Base-by-base conservation (phyloP, 2,113 vertebrate species). In the Pleuronectes platessa region DNA sequence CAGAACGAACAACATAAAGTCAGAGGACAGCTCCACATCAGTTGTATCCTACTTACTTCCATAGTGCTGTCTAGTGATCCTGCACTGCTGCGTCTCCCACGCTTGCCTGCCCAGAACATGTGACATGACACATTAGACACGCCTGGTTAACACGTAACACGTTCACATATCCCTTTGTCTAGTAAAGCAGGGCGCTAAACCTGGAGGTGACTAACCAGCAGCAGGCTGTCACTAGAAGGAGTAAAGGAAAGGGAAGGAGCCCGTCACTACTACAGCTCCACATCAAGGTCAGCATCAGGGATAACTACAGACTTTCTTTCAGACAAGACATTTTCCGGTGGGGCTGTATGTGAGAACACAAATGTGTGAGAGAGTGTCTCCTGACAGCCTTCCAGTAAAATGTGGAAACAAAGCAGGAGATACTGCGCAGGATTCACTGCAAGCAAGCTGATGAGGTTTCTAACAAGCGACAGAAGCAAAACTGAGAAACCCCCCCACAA, bases 11-110 rank as follows among this genome's bases (percentile, higher is more conserved):
- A 94, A 79, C 67, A 60, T 53, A 63, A 56, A 83, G 40, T 42
- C 40, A 42, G 40, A 94, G 91, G 95, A 94, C 94, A 92, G 94
- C 96, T 90, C 90, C 86, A 92, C 90, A 54, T 88, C 92, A 84
- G 92, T 86, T 79, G 88, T 93, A 90, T 95, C 95, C 96, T 95
- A 98, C 96, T 99, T 99, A 99, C 98, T 97, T 99, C 97, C 96
- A 99, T 97, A 97, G 97, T 98, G 97, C 97, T 99, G 96, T 99
- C 97, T 98, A 99, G 97, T 93, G 97, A 99, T 99, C 98, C 97
- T 94, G 97, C 97, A 96, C 98, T 99, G 97, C 97, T 98, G 95
- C 98, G 97, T 79, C 97, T 96, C 93, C 97, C 97, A 93, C 98
- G 97, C 96, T 98, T 99, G 95, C 98, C 97, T 99, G 98, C 95